Evolutionary conservation across 2,888 invertebrate genomes (phyloP).

Genomic region (Diploptera punctata): DNA sequence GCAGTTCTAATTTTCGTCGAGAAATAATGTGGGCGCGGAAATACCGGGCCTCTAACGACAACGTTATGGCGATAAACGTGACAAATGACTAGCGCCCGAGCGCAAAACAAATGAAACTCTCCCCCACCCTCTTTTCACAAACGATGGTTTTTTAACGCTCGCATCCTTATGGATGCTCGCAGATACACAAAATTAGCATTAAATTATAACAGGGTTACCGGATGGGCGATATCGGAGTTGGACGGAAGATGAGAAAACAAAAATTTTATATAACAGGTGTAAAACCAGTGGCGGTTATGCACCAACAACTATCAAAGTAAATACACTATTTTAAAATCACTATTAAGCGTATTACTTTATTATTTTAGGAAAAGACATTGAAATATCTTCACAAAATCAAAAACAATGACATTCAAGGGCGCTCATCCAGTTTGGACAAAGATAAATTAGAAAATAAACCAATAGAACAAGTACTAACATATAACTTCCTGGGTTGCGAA

Average conservation of each 20-base stretch:
- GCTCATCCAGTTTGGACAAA: no score
- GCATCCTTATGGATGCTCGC: neutral
- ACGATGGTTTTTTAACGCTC: neutral
- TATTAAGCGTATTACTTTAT: no score
- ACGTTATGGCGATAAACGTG: constrained; percentile 35
- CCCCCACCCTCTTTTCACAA: neutral
- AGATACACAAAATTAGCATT: neutral
- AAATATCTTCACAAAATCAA: no score
- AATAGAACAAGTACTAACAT: no score
- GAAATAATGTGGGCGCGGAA: constrained; percentile 28
- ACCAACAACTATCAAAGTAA: no score
- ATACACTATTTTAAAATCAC: no score
- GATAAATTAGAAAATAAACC: no score
- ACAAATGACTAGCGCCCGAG: constrained; percentile 32
- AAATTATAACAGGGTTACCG: neutral
- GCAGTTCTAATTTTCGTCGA: constrained; percentile 20
- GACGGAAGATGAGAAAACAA: neutral
- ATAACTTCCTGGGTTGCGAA: no score
- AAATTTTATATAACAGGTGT: neutral
- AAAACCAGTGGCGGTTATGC: no score
- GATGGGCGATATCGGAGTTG: neutral
- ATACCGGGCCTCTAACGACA: constrained; percentile 20
- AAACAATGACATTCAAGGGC: no score
- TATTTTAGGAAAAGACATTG: no score
- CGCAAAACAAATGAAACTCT: constrained; percentile 34